Evolutionary conservation across 2,797 vertebrate genomes (phyloP), one percentile per base, ranked within the genome.

Genomic region (Molossus molossus): DNA sequence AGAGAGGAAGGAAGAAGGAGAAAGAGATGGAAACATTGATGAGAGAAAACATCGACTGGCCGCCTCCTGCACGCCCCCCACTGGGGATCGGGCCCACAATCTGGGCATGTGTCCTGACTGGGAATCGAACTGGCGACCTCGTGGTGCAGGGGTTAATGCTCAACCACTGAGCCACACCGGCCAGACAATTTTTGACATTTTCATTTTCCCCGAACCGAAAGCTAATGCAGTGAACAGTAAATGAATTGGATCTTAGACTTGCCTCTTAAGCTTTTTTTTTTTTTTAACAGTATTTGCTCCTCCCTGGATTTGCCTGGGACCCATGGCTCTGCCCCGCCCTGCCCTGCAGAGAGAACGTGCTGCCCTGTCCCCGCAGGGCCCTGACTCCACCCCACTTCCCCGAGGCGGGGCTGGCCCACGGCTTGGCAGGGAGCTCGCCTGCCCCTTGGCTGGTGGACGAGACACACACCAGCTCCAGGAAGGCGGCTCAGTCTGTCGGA

Each of bases 401-500:
- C 40, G 40, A 94, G 94, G 67, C 90, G 79, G 95, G 96, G 40
- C 91, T 90, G 72, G 90, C 69, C 83, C 80, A 92, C 94, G 8
- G 88, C 25, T 29, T 95, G 96, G 95, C 96, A 84, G 92, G 77
- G 94, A 97, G 97, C 72, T 90, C 60, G 89, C 95, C 98, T 98
- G 98, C 97, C 97, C 98, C 97, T 98, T 98, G 98, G 97, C 95
- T 97, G 95, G 96, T 81, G 97, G 98, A 98, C 98, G 98, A 98
- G 97, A 98, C 98, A 97, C 97, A 98, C 98, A 98, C 97, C 97
- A 97, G 98, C 96, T 98, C 97, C 98, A 93, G 79, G 96, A 97
- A 98, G 98, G 98, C 97, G 97, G 98, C 98, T 98, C 90, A 0
- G 95, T 98, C 98, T 98, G 98, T 98, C 98, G 98, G 97, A 98